Conservation (phyloP, 1,140 invertebrate species). For the Brachionus plicatilis region DNA sequence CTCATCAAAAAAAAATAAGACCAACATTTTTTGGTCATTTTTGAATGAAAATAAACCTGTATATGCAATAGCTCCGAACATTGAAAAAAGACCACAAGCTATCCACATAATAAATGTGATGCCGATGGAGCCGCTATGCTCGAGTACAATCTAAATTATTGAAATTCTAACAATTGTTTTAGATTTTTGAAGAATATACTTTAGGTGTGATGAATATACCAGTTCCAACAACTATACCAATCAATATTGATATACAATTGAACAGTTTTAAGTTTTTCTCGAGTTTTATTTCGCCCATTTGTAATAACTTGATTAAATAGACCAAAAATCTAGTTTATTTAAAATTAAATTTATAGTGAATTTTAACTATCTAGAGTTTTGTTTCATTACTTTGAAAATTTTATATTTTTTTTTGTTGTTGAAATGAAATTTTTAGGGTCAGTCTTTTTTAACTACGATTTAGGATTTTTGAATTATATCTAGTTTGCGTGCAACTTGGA, state of each 20-base stretch:
- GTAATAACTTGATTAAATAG: neutral
- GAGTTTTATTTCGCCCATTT: slow-evolving; percentile 35
- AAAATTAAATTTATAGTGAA: neutral
- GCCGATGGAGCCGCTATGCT: slow-evolving; percentile 75
- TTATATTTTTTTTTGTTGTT: neutral
- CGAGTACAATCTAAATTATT: slow-evolving; percentile 75
- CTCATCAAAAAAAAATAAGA: slow-evolving; percentile 55
- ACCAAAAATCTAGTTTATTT: neutral
- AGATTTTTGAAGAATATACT: slow-evolving; percentile 56
- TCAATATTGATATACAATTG: slow-evolving; percentile 48
- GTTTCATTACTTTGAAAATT: neutral
- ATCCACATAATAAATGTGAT: slow-evolving; percentile 76
- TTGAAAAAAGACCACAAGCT: slow-evolving; percentile 71
- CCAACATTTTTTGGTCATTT: neutral
- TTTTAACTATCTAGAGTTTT: neutral
- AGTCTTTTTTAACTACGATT: neutral
- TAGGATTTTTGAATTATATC: neutral
- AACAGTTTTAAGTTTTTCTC: slow-evolving; percentile 17
- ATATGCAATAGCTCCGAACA: slow-evolving; percentile 57
- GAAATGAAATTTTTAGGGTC: neutral
- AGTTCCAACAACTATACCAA: slow-evolving; percentile 60
- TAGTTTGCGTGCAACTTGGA: neutral
- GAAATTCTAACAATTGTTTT: slow-evolving; percentile 48
- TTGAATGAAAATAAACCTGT: neutral
- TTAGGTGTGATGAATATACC: slow-evolving; percentile 95